Base-by-base conservation (phyloP, 2,797 vertebrate genomes). In the Tokudaia tokunoshimensis region DNA sequence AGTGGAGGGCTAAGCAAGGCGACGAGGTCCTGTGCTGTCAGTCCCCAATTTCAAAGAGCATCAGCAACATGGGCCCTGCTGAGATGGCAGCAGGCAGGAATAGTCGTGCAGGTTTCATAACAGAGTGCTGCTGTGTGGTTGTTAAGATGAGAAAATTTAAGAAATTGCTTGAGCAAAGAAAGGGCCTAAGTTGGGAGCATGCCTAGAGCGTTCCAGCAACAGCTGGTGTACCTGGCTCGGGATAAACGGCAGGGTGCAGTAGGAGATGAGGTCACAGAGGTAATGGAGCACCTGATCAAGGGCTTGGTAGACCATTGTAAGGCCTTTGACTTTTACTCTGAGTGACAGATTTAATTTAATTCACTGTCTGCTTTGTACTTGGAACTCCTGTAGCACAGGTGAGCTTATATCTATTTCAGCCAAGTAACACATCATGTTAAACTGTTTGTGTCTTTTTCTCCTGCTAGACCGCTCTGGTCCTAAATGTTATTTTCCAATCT, bases 271-370 rank as follows among this genome's bases (percentile, higher is more conserved):
- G 78, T 90, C 78, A 76, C 76, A 47, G 80, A 57, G 74, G 57
- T 79, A 63, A 89, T 17, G 17, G 47, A 74, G 59, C 3, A 12
- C 55, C 89, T 37, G 44, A 61, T 59, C 52, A 87, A 52, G 90
- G 78, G 78, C 67, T 89, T 22, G 12, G 91, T 47, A 59, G 72
- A 87, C 78, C n/a, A 29, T 10, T 20, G 44, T 79, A 82, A 82
- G 89, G 59, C 55, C 81, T 88, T 94, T 94, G 84, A 44, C 90
- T 96, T 96, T 97, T 95, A 75, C 50, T 95, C 78, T 97, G 92
- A 97, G 90, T 87, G 94, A 90, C 90, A 92, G 92, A 92, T 85
- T 92, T 97, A 95, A 97, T 96, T 86, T 92, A 96, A 96, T 83
- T 93, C 78, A 89, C 63, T 92, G 41, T 67, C 22, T 95, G 70